phyloP scores from a whole-genome alignment of 2,113 vertebrate genomes.

The Isichthys henryi region DNA sequence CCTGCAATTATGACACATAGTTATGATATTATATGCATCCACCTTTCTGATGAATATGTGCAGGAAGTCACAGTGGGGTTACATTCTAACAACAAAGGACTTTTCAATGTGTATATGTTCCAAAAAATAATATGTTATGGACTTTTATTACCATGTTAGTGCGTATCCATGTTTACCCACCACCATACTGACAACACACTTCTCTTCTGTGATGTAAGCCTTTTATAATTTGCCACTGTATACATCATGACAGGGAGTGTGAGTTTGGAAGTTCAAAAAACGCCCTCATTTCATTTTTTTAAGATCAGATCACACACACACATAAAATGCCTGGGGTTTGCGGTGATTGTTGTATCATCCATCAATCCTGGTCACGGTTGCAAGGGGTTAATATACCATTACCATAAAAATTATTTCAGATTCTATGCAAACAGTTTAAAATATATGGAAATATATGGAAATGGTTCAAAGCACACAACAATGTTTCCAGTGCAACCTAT shows the following conservation, averaged over 20 bases:
- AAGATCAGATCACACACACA: not conserved
- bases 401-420: not conserved
- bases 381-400: not conserved
- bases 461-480: not conserved
- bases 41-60: not conserved
- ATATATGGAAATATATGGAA: not conserved
- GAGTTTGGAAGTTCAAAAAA: not conserved
- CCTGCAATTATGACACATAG: not conserved
- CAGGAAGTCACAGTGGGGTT: not conserved
- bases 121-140: not conserved
- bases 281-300: not conserved
- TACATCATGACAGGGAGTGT: not conserved
- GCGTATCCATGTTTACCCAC: not conserved
- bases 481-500: not conserved
- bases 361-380: not conserved
- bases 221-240: not conserved
- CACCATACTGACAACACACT: not conserved
- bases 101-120: not conserved
- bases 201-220: not conserved
- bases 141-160: not conserved
- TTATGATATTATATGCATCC: not conserved
- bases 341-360: not conserved
- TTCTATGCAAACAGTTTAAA: not conserved
- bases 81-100: not conserved
- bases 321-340: not conserved